phyloP scores from a whole-genome alignment of 2,797 vertebrate genomes.

The Clarias platycephalus region DNA sequence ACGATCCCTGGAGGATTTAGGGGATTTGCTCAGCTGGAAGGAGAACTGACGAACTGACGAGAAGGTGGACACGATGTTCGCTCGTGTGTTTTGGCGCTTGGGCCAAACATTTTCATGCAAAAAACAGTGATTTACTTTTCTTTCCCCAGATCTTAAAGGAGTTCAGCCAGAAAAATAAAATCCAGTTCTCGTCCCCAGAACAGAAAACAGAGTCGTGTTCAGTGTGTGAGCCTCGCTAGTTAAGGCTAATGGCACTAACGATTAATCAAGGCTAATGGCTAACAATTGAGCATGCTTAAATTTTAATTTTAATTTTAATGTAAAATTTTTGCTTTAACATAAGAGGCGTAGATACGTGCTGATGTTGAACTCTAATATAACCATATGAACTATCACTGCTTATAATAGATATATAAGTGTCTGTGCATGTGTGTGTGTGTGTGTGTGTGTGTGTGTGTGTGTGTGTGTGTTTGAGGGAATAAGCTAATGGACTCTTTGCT shows the following conservation, averaged over 20 bases:
- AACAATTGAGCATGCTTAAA: background rate
- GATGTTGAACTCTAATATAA: background rate
- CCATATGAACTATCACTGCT: background rate
- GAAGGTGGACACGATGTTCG: constrained; percentile 31
- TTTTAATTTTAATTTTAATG: background rate
- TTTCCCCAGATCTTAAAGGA: background rate
- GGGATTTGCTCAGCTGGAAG: constrained; percentile 51
- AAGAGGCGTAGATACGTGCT: background rate
- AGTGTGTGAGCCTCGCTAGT: background rate
- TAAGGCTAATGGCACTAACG: background rate
- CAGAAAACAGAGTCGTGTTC: no score
- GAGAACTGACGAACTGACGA: constrained; percentile 43
- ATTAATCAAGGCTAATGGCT: background rate
- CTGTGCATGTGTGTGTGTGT: constrained; percentile 40
- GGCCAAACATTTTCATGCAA: background rate
- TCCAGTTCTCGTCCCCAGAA: background rate
- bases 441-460: constrained; percentile 41
- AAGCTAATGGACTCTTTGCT: constrained; percentile 97
- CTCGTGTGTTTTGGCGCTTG: constrained; percentile 9
- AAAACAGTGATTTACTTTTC: background rate
- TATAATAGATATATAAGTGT: background rate
- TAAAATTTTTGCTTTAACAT: background rate
- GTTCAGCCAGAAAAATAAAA: constrained; percentile 15
- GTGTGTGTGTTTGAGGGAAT: constrained; percentile 73
- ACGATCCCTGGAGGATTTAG: constrained; percentile 31